These are phyloP conservation scores for Eospalax fontanierii DNA, from an alignment of 2,797 vertebrate genomes.

Conservation along the genomic window DNA sequence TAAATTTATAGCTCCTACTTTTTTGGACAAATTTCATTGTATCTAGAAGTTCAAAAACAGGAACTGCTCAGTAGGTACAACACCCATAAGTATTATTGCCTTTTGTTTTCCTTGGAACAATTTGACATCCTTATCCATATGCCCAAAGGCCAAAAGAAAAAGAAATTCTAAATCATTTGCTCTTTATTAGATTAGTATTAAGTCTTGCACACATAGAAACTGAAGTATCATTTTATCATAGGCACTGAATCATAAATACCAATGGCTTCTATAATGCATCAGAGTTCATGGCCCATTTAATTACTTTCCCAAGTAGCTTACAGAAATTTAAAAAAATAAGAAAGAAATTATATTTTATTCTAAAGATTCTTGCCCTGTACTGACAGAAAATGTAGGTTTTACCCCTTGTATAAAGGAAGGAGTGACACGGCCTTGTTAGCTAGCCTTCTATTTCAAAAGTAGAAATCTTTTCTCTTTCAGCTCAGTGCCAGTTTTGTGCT, in stretches of 20 bases:
- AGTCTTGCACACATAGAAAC: background rate
- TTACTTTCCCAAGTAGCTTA: background rate
- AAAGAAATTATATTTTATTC: background rate
- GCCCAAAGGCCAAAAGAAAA: slow-evolving; percentile 24
- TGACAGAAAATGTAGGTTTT: slow-evolving; percentile 8
- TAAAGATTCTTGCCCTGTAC: background rate
- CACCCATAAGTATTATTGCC: background rate
- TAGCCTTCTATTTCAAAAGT: slow-evolving; percentile 72
- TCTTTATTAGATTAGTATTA: background rate
- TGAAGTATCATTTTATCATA: slow-evolving; percentile 21
- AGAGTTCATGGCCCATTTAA: background rate
- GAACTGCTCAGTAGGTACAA: background rate
- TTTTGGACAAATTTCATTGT: background rate
- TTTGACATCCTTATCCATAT: slow-evolving; percentile 19
- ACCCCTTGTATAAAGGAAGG: slow-evolving; percentile 32
- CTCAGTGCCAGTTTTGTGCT: slow-evolving; percentile 80
- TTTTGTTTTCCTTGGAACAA: slow-evolving; percentile 55
- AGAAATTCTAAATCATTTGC: slow-evolving; percentile 37
- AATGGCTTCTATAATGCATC: background rate
- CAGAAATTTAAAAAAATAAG: background rate
- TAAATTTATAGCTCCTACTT: background rate
- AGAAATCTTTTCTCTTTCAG: slow-evolving; percentile 76
- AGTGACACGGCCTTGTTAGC: slow-evolving; percentile 51
- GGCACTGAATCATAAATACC: background rate
- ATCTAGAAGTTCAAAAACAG: background rate